These are phyloP conservation scores for Akabosia matsudoensis DNA, from an alignment of 1,140 invertebrate species.

Conservation along the genomic window DNA sequence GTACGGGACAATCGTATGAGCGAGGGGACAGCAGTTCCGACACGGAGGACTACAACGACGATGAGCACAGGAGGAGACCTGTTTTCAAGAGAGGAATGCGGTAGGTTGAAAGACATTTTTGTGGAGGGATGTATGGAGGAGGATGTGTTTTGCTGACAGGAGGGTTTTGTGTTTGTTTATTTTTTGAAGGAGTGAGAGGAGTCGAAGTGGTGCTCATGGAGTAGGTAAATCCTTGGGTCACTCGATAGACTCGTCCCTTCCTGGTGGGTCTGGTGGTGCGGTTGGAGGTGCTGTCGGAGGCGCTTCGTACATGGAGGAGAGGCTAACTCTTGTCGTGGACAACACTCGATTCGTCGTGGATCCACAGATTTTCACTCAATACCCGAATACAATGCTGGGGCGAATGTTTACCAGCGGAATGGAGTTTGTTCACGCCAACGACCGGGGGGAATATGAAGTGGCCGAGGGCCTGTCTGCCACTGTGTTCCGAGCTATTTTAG, in stretches of 20 bases:
- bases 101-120: not conserved
- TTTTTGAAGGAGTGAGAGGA: not conserved
- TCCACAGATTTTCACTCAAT: slow-evolving; percentile 81
- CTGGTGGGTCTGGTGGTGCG: slow-evolving; percentile 36
- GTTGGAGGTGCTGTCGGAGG: slow-evolving; percentile 50
- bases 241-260: too few species aligned
- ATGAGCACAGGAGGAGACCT: slow-evolving; percentile 57
- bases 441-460: slow-evolving; percentile 93
- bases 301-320: slow-evolving; percentile 60
- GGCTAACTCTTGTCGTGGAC: slow-evolving; percentile 88
- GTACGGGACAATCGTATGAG: slow-evolving; percentile 50
- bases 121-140: not conserved
- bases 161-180: not conserved
- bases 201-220: slow-evolving; percentile 31
- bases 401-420: slow-evolving; percentile 94
- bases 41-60: slow-evolving; percentile 67
- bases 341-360: slow-evolving; percentile 89
- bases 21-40: slow-evolving; percentile 65
- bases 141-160: not conserved
- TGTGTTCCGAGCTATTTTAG: slow-evolving; percentile 91
- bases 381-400: slow-evolving; percentile 90
- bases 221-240: not conserved
- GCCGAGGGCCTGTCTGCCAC: slow-evolving; percentile 96
- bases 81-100: slow-evolving; percentile 52
- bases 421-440: slow-evolving; percentile 90